These are phyloP conservation scores for Trachops cirrhosus DNA, from an alignment of 2,797 vertebrate genomes.

Conservation along the genomic window DNA sequence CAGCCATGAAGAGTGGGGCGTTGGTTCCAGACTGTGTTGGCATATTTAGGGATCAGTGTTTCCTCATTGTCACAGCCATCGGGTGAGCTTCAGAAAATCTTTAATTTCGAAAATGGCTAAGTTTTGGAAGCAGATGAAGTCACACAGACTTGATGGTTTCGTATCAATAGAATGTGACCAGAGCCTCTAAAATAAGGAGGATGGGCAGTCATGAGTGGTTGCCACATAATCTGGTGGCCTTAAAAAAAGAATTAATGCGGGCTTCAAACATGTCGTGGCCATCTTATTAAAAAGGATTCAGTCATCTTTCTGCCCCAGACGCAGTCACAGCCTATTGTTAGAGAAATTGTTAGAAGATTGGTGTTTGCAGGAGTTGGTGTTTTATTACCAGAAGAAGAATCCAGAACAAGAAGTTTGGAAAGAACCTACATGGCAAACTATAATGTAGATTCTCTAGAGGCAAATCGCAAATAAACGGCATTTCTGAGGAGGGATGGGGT, in stretches of 20 bases:
- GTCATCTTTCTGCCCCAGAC: neutral
- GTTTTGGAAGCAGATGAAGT: neutral
- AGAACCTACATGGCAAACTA: constrained; percentile 22
- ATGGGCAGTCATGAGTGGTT: neutral
- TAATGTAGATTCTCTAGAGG: neutral
- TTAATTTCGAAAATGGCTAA: neutral
- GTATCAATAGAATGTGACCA: neutral
- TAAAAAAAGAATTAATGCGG: neutral
- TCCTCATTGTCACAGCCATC: neutral
- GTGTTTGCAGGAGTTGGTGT: constrained; percentile 35
- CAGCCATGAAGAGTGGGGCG: neutral
- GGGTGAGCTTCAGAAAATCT: neutral
- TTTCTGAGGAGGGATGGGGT: neutral
- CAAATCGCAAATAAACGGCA: neutral
- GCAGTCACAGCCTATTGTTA: neutral
- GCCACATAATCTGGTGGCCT: neutral
- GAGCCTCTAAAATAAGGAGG: neutral
- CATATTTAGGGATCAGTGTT: neutral
- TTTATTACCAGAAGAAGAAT: constrained; percentile 14
- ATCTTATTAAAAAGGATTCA: neutral
- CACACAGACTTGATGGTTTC: neutral
- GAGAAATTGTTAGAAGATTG: neutral
- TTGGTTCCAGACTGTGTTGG: neutral
- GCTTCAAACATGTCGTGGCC: neutral
- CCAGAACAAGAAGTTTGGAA: constrained; percentile 30